Base-by-base conservation (phyloP, 2,888 invertebrate genomes). In the Andrena bucephala region DNA sequence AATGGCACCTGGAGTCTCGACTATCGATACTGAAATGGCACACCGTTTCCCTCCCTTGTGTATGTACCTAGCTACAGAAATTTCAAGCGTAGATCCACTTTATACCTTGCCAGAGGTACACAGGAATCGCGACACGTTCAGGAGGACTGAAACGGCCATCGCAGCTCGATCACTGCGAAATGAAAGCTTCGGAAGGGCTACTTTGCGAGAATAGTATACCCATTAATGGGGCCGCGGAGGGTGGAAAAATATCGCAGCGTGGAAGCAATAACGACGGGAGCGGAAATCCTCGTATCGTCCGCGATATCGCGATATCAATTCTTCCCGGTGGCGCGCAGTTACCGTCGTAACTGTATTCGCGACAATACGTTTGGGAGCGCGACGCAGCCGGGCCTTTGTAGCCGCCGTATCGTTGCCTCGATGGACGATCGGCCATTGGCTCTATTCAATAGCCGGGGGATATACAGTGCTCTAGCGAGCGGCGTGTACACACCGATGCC, bases 241-340 rank as follows among this genome's bases (percentile, higher is more conserved):
- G 31, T n/a, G 70, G 59, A 42, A 54, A 71, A 66, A 50, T 71
- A 52, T 77, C 20, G 70, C 27, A n/a, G 42, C 50, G 77, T 66
- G 67, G 67, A 57, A 71, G 65, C 79, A 63, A 78, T 81, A 71
- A 71, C 71, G 62, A 66, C 36, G 48, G 13, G n/a, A 52, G 20
- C 52, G 29, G 77, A 71, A 69, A 70, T 74, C 69, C 65, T 60
- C 81, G 81, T 80, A 82, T 82, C 81, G 81, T 7, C 16, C 29
- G 42, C 65, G 73, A 74, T 74, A 81, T 81, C 81, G 66, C 70
- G 67, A 82, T 82, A 82, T 82, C 82, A 80, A 75, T 80, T 82
- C 74, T 71, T 82, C 8, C 59, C 73, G 60, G 52, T 70, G 24
- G 27, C 62, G 66, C 50, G 8, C 67, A 67, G 36, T 80, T 62